Evolutionary conservation across 1,140 invertebrate species (phyloP), one percentile per base, ranked within the genome.

Genomic region (Nephila pilipes): DNA sequence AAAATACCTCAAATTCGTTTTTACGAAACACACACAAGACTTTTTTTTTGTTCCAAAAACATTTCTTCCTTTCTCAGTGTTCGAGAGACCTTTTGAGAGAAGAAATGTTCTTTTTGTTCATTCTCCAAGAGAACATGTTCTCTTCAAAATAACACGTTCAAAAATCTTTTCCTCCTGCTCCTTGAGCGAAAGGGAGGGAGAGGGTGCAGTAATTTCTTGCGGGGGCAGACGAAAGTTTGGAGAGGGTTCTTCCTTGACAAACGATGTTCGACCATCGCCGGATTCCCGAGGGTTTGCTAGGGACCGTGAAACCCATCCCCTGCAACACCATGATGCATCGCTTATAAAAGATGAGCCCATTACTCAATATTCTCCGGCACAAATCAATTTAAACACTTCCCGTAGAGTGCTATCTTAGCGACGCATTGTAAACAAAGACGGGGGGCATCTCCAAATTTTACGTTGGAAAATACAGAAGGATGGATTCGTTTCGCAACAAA

Each of bases 361-460:
- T 93, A 93, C 91, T 93, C 91, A 93, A 93, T 93, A 93, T 93
- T 87, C 91, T 46, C 54, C 55, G 36, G 91, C 91, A 93, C 91
- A 93, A 93, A 93, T 93, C 91, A 93, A 93, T 93, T 93, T 87
- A 93, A 93, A 93, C 91, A 93, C 91, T 93, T 93, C 85, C 83
- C 91, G 83, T 93, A 91, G 90, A 91, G 90, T 93, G 91, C 91
- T 93, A 92, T 92, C 89, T 90, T 81, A 25, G 89, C 75, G 89
- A 90, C 29, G 89, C 89, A 90, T 83, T 92, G 91, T 87, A 93
- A 87, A 87, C 91, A 87, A 87, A 29, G 69, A 80, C 5, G 63
- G 91, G 91, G 91, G 58, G 6, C 60, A 63, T 25, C 22, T 6
- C 0, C n/a, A 63, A 25, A 63, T 63, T 25, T n/a, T 20, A 1